phyloP scores from a whole-genome alignment of 2,888 invertebrate species.

The Hoplodrina blanda region DNA sequence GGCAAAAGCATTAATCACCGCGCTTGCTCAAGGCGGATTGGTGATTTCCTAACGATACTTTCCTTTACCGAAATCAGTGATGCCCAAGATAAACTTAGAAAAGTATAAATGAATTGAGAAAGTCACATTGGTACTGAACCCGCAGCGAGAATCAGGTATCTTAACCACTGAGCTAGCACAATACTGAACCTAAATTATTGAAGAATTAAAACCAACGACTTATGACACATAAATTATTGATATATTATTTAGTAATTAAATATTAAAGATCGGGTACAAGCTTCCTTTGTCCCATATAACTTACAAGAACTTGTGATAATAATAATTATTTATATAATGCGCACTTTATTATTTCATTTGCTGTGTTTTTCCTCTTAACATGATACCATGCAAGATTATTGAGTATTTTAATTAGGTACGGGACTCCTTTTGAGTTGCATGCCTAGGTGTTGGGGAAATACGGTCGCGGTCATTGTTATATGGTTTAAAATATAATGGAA shows the following conservation, averaged over 20 bases:
- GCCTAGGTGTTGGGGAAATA: constrained; percentile 49
- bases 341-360: constrained; percentile 28
- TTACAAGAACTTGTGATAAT: constrained; percentile 50
- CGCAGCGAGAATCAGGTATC: no score
- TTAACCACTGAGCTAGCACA: no score
- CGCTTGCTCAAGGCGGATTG: no score
- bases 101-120: no score
- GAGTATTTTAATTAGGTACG: constrained; percentile 56
- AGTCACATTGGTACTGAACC: no score
- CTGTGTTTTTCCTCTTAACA: constrained; percentile 51
- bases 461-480: constrained; percentile 21
- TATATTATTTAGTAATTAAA: constrained; percentile 15
- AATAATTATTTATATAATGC: constrained; percentile 29
- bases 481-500: constrained; percentile 10
- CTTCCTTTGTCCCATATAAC: constrained; percentile 32
- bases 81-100: no score
- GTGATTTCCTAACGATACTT: no score
- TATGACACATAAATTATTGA: background rate
- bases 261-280: constrained; percentile 15
- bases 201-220: background rate
- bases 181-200: background rate
- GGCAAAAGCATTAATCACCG: no score
- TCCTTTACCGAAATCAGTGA: no score
- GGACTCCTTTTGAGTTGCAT: constrained; percentile 40
- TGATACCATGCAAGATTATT: constrained; percentile 56